phyloP scores from a whole-genome alignment of 2,797 vertebrate species.

The Catharus ustulatus region DNA sequence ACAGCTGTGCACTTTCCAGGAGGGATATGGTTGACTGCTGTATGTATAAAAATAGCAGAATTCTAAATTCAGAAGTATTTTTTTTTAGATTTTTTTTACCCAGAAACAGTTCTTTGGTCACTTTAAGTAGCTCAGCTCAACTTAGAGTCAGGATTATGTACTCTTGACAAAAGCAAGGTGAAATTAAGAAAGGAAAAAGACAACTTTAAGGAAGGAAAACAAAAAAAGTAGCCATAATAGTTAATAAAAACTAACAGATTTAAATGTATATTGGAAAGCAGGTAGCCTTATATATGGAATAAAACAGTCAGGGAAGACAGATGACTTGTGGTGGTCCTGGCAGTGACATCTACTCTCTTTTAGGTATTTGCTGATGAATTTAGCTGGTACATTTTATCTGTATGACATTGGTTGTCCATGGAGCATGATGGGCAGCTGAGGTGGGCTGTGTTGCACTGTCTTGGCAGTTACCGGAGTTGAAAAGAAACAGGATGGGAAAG shows the following conservation, averaged over 20 bases:
- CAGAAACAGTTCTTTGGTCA: neutral
- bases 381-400: neutral
- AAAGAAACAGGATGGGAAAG: neutral
- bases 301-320: neutral
- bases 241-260: neutral
- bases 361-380: neutral
- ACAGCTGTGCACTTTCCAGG: neutral
- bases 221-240: neutral
- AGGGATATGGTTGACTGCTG: neutral
- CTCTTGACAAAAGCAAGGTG: neutral
- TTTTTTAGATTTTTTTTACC: neutral
- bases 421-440: neutral
- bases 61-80: constrained; percentile 1
- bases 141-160: neutral
- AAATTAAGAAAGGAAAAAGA: neutral
- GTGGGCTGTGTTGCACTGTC: neutral
- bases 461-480: neutral
- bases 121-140: neutral
- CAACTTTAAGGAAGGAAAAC: neutral
- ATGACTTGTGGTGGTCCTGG: neutral
- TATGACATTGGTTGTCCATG: fast-evolving
- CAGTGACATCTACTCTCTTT: neutral
- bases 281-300: neutral
- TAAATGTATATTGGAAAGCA: neutral
- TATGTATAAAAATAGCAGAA: neutral